These are phyloP conservation scores for Digitonthophagus gazella DNA, from an alignment of 2,888 invertebrate species.

Conservation along the genomic window DNA sequence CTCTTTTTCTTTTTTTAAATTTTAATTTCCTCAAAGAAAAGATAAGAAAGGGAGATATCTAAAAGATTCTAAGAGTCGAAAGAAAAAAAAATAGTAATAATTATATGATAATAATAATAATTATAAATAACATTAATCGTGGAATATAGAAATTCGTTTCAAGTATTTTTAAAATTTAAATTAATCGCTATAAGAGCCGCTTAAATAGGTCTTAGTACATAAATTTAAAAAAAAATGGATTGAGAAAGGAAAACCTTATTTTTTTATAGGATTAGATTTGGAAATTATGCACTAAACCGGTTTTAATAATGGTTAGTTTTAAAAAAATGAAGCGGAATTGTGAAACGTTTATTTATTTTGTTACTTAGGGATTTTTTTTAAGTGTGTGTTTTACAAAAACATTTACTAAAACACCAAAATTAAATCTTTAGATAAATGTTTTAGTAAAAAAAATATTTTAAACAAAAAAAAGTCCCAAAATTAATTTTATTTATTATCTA, in stretches of 20 bases:
- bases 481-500: constrained; percentile 4
- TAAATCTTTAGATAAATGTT: no score
- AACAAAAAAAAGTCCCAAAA: background rate
- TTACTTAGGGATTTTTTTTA: no score
- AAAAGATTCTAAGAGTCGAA: background rate
- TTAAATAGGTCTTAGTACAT: no score
- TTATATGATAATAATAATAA: background rate
- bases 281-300: no score
- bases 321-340: no score
- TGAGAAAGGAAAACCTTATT: background rate
- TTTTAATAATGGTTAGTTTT: no score
- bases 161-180: background rate
- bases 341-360: background rate
- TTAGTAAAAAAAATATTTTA: background rate
- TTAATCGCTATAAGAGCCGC: background rate
- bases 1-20: background rate
- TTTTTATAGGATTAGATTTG: no score
- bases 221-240: background rate
- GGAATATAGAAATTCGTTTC: background rate
- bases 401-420: no score
- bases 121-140: background rate
- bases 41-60: background rate
- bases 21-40: background rate
- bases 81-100: background rate
- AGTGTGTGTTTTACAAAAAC: no score